A percentile compares a stretch with the other conserved stretches of the same genome.
Evolutionary conservation across 2,888 invertebrate genomes (phyloP).

Genomic region (Cabera pusaria): DNA sequence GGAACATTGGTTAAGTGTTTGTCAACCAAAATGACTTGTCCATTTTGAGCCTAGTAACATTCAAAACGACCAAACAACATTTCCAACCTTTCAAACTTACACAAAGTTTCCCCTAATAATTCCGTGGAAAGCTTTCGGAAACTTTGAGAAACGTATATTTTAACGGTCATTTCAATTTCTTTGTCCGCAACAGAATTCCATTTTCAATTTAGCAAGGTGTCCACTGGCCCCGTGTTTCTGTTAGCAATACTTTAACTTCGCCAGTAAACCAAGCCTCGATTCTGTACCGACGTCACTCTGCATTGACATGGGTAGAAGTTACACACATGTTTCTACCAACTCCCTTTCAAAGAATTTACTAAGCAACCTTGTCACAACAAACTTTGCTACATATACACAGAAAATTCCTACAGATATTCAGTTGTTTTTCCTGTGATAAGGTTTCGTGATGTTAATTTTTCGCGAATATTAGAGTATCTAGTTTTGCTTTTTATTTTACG

Average conservation of each 20-base stretch:
- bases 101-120: no score
- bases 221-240: slow-evolving; percentile 22
- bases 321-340: slow-evolving; percentile 27
- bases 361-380: slow-evolving; percentile 8
- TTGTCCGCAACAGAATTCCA: slow-evolving; percentile 9
- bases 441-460: no score
- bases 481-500: slow-evolving; percentile 45
- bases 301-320: slow-evolving; percentile 35
- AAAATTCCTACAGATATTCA: no score
- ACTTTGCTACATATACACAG: no score
- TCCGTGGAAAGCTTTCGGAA: no score
- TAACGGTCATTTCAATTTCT: no score
- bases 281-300: slow-evolving; percentile 28
- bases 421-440: slow-evolving; percentile 6
- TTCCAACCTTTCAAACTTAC: no score
- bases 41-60: no score
- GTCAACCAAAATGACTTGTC: no score
- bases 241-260: slow-evolving; percentile 31
- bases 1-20: no score
- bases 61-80: no score
- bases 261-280: slow-evolving; percentile 31
- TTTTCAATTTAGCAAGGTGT: slow-evolving; percentile 24
- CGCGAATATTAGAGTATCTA: slow-evolving; percentile 45
- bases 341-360: slow-evolving; percentile 3
- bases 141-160: no score